A percentile compares a stretch with the other conserved stretches of the same genome.
phyloP scores from a whole-genome alignment of 2,888 invertebrate genomes.

The Stratiomys singularior region DNA sequence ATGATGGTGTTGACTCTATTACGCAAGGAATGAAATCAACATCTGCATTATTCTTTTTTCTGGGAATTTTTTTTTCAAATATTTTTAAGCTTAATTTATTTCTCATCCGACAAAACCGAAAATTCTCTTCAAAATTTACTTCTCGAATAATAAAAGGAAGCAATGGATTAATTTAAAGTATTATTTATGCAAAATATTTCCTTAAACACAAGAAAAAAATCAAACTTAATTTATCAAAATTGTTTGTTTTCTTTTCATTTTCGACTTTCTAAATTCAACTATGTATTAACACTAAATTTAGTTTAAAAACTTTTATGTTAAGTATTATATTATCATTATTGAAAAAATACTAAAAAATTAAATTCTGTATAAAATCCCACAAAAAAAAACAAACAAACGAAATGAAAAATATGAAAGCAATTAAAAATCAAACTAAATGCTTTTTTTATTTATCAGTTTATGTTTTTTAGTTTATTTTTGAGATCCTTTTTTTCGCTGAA shows the following conservation, averaged over 20 bases:
- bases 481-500: too few relatives aligned
- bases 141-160: neutral
- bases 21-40: neutral
- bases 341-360: neutral
- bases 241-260: too few relatives aligned
- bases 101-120: too few relatives aligned
- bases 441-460: conserved; percentile 9
- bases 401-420: conserved; percentile 20
- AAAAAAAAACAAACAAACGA: neutral
- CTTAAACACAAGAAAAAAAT: neutral
- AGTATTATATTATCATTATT: conserved; percentile 13
- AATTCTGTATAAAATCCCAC: too few relatives aligned
- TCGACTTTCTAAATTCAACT: too few relatives aligned
- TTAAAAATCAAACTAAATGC: neutral
- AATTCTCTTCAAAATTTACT: neutral
- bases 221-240: too few relatives aligned
- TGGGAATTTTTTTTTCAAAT: neutral
- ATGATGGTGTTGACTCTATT: neutral
- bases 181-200: conserved; percentile 11
- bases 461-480: too few relatives aligned
- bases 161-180: neutral
- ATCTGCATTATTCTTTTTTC: neutral
- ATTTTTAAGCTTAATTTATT: neutral
- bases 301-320: conserved; percentile 5
- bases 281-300: too few relatives aligned